Evolutionary conservation across 2,888 invertebrate genomes (phyloP), one percentile per base, ranked within the genome.

Genomic region (Isoperla grammatica): DNA sequence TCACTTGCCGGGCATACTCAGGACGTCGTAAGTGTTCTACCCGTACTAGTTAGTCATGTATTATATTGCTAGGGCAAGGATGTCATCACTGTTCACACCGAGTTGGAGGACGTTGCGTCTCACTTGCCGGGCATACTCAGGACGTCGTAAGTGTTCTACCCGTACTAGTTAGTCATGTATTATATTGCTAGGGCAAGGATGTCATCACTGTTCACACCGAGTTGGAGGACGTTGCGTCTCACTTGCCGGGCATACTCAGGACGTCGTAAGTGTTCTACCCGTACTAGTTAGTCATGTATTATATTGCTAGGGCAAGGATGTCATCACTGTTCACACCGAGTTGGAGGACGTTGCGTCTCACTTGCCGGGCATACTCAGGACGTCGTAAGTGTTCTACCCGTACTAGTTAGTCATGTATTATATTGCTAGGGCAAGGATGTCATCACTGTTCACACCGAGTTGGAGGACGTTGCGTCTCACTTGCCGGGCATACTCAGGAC

Each of bases 381-480:
- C 75, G 65, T 74, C 75, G 78, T 78, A 70, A 73, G 73, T 67
- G n/a, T n/a, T n/a, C n/a, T n/a, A n/a, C n/a, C n/a, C n/a, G n/a
- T n/a, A n/a, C n/a, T 29, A 8, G 29, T 29, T 29, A 6, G 29
- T 29, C 29, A 29, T 29, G 5, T 8, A 29, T 8, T 29, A 29
- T 29, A 29, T 29, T 29, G 5, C 29, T 4, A 59, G 50, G 50
- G 39, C 8, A 71, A 73, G 45, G 67, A 68, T 46, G 60, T 73
- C 48, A 70, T 77, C 20, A 65, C 68, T 1, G 67, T 74, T 13
- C 71, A 69, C 56, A 71, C 71, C 2, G 71, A 73, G 48, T 72
- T 75, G 62, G 65, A 69, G 8, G 67, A 69, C 43, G 68, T 71
- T 8, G 67, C 69, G 11, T 71, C 73, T 40, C 68, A 73, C 55